Percentiles rank a stretch among this genome's conserved stretches.
These are phyloP conservation scores for Thryonomys swinderianus DNA, from an alignment of 2,113 vertebrate species.

Conservation along the genomic window DNA sequence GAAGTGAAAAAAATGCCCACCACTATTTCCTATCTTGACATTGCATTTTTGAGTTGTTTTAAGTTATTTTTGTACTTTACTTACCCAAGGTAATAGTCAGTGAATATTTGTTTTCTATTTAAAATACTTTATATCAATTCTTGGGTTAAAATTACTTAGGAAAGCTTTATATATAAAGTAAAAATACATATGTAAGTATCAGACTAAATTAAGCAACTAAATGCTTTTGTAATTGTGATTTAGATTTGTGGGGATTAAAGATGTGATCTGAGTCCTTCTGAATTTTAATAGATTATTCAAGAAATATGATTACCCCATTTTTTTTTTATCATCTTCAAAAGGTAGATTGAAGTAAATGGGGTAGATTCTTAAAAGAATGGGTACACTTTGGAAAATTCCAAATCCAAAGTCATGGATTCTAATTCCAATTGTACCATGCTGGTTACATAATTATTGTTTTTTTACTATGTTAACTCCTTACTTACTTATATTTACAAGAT, in stretches of 20 bases:
- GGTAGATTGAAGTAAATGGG: background rate
- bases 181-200: background rate
- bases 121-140: background rate
- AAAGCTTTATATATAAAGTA: background rate
- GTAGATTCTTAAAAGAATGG: background rate
- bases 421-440: background rate
- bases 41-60: background rate
- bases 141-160: background rate
- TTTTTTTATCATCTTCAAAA: background rate
- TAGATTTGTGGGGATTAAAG: background rate
- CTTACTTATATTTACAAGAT: background rate
- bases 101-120: background rate
- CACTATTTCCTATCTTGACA: background rate
- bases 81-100: background rate
- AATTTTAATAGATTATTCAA: background rate
- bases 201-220: background rate
- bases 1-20: background rate
- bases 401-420: background rate
- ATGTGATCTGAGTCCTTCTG: background rate
- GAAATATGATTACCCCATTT: background rate
- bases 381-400: constrained; percentile 3
- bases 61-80: background rate
- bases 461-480: background rate
- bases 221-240: background rate
- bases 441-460: background rate